phyloP scores from a whole-genome alignment of 2,113 vertebrate species.

The Probosciger aterrimus region DNA sequence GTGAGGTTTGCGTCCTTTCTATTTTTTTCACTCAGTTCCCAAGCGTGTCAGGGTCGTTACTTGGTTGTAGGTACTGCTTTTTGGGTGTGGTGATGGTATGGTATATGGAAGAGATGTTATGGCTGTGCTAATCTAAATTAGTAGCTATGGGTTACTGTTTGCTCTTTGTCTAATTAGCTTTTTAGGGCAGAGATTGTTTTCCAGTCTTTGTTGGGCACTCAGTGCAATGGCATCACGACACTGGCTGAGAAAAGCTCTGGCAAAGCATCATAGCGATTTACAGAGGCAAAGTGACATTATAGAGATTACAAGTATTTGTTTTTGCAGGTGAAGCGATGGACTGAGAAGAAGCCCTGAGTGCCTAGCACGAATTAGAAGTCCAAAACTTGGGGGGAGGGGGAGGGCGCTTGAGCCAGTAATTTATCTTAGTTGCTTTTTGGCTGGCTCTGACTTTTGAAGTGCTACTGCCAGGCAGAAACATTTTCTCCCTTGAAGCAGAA shows the following conservation, averaged over 20 bases:
- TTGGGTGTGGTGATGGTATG: neutral
- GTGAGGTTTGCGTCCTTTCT: neutral
- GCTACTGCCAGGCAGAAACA: neutral
- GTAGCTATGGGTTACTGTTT: neutral
- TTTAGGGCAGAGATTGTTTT: neutral
- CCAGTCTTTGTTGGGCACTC: neutral
- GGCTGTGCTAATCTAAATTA: neutral
- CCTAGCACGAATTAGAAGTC: neutral
- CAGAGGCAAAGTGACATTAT: neutral
- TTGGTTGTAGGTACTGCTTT: neutral
- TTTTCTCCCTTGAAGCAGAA: neutral
- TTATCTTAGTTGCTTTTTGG: neutral
- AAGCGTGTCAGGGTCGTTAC: rapidly evolving
- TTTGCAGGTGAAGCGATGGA: neutral
- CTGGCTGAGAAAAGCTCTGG: neutral
- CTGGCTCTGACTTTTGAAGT: neutral
- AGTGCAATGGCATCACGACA: neutral
- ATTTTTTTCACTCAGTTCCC: neutral
- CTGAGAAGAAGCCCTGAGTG: neutral
- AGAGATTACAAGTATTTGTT: neutral
- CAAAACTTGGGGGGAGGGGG: neutral
- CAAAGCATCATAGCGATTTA: neutral
- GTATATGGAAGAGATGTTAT: neutral
- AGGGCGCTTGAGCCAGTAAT: neutral
- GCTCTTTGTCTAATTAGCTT: neutral